Evolutionary conservation across 2,113 vertebrate species (phyloP).

Genomic region (Rostratula benghalensis): DNA sequence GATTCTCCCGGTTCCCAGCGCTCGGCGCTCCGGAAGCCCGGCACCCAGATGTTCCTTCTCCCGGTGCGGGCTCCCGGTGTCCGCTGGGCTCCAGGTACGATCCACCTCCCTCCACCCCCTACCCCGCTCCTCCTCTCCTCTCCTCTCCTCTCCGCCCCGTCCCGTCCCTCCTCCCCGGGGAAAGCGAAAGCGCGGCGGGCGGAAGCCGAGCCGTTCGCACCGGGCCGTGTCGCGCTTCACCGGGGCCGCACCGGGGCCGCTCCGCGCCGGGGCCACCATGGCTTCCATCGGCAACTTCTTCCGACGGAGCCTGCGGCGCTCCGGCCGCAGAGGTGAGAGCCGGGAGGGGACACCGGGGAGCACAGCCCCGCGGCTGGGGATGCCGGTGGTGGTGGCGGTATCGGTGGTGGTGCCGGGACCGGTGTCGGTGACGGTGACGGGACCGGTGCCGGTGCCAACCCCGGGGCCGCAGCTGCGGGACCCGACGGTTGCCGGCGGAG

Average conservation of each 20-base stretch:
- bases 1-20: too few species aligned
- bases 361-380: neutral
- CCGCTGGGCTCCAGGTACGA: neutral
- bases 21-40: neutral
- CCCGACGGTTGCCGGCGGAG: neutral
- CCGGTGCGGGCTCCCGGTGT: neutral
- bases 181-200: slow-evolving; percentile 19
- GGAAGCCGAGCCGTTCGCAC: neutral
- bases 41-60: neutral
- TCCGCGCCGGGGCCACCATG: neutral
- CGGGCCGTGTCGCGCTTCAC: neutral
- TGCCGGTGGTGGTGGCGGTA: neutral
- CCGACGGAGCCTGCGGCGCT: slow-evolving; percentile 65
- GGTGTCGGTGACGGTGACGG: neutral
- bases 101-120: neutral
- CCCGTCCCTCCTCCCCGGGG: neutral
- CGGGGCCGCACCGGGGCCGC: neutral
- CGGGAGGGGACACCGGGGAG: neutral
- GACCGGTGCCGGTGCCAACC: neutral
- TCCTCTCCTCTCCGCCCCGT: neutral
- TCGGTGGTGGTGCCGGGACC: too few species aligned
- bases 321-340: neutral
- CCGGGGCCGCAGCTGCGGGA: neutral
- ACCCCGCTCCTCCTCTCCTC: neutral
- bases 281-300: slow-evolving; percentile 33